A percentile compares a stretch with the other conserved stretches of the same genome.
Conservation (phyloP, 2,113 vertebrate species). For the Aegotheles bennettii region DNA sequence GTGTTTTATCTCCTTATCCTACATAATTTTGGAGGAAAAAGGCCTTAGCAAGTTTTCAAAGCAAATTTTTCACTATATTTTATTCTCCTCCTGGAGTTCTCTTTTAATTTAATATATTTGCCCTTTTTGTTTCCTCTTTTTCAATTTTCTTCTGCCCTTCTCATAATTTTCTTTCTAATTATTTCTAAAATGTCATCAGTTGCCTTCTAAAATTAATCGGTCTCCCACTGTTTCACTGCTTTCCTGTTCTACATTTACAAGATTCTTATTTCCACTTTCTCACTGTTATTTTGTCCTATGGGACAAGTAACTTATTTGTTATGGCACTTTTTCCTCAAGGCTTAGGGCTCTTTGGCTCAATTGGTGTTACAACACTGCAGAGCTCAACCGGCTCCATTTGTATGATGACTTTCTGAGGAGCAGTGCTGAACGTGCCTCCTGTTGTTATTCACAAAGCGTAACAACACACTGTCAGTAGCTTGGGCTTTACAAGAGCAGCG, state of each 20-base stretch:
- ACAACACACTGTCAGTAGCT: background rate
- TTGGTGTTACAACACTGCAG: background rate
- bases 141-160: background rate
- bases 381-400: background rate
- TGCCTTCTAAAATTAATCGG: background rate
- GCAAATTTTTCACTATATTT: background rate
- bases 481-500: background rate
- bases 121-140: background rate
- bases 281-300: background rate
- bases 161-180: constrained; percentile 2
- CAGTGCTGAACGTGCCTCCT: background rate
- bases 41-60: background rate
- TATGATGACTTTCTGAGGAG: background rate
- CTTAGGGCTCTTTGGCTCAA: background rate
- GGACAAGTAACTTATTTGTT: background rate
- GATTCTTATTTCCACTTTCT: background rate
- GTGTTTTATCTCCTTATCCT: background rate
- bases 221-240: background rate
- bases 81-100: background rate
- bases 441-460: background rate
- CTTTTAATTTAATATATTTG: background rate
- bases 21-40: background rate
- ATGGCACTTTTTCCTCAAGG: background rate
- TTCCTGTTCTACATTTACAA: background rate
- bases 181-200: constrained; percentile 9